Base-by-base conservation (phyloP, 2,888 invertebrate genomes). In the Heterodera filipjevi region DNA sequence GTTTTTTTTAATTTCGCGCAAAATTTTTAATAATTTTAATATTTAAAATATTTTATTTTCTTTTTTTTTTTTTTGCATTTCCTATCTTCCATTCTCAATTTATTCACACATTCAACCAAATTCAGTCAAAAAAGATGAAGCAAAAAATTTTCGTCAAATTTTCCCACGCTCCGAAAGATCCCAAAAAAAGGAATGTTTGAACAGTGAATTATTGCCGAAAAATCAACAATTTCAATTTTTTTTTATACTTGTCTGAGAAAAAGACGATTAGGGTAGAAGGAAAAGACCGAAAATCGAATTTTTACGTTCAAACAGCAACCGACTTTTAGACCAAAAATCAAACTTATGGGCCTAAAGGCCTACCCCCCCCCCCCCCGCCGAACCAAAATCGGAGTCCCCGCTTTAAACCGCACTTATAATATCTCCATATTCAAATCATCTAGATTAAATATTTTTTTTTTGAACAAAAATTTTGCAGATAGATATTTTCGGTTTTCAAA, bases 151-250 rank as follows among this genome's bases (percentile, higher is more conserved):
- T 53, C 32, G 35, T 32, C 76, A n/a, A 3, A 49, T 49, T 71
- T 27, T 75, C 49, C 19, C 33, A 27, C n/a, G 64, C 71, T 33
- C 39, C 73, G 71, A 49, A 33, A 14, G 22, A 10, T 27, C 66
- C 39, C 39, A 33, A 12, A 27, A n/a, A 27, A 12, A 12, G 19
- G 33, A 22, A 59, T 59, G 27, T 59, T 59, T 59, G 59, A 59
- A 59, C n/a, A 59, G 73, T 27, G 59, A 77, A 77, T 77, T 77
- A 64, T 76, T 76, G 35, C 33, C 39, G 30, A 35, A 16, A 27
- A 66, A 49, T 76, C 12, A 39, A 39, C 6, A 39, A 39, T 10
- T 1, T 39, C 12, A 2, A 10, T 39, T 39, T 6, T 39, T 39
- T 39, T 39, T 39, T 39, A n/a, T n/a, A n/a, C n/a, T 19, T 19